Evolutionary conservation across 2,888 invertebrate species (phyloP), one percentile per base, ranked within the genome.

Genomic region (Dorcus parallelipipedus): DNA sequence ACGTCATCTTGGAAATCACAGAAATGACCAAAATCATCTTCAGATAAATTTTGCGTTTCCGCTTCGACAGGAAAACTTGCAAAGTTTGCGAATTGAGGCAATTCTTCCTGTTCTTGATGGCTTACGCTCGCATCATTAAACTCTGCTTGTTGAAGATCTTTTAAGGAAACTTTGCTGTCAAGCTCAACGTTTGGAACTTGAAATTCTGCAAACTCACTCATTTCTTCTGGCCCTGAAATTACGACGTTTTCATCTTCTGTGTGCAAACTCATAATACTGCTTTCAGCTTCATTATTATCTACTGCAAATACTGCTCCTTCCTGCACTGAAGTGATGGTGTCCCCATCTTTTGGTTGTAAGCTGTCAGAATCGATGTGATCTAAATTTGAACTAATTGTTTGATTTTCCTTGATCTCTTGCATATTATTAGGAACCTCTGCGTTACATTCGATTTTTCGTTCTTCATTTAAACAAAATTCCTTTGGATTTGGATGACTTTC

Each of bases 1-100:
- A 38, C 10, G 10, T 6, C 45, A 14, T 26, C 17, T 50, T 51
- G 39, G 39, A 38, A 33, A 39, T 45, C 50, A 23, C 47, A 43
- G 41, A 55, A 54, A n/a, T 61, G 58, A 45, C 38, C 59, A 45
- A 60, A 60, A n/a, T 53, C 55, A 39, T 39, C 5, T 23, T 38
- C 23, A 8, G 49, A 38, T n/a, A 20, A 17, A 7, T 14, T 48
- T 48, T 48, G 1, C 2, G 26, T 48, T 26, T 26, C 26, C 26
- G 26, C 5, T 26, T 26, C 26, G 3, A 26, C 5, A 2, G 26
- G 26, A 26, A 26, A 26, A 26, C 26, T 26, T 26, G 26, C 26
- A 26, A 26, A 26, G 26, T 26, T 26, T 26, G 54, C 62, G 47
- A 62, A 62, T 45, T 62, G 52, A 39, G 54, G 59, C 41, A 64